Percentiles rank a stretch among this genome's conserved stretches.
Conservation (phyloP, 2,888 invertebrate species). For the Pecten maximus region DNA sequence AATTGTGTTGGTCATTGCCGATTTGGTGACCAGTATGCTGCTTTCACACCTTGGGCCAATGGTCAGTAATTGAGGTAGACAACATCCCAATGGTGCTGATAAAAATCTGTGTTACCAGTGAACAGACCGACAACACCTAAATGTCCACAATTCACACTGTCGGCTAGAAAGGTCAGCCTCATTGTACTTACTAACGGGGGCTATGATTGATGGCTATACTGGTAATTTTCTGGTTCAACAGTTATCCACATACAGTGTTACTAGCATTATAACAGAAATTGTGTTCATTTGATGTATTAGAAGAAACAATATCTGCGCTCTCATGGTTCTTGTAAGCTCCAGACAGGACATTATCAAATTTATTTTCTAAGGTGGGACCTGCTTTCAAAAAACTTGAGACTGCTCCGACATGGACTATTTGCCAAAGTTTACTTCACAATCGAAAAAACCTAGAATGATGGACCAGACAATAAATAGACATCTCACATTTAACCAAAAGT, state of each 20-base stretch:
- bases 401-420: not conserved
- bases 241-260: not conserved
- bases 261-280: not conserved
- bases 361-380: not conserved
- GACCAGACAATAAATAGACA: not conserved
- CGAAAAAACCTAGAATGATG: not conserved
- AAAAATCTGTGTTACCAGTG: slow-evolving; percentile 10
- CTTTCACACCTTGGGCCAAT: slow-evolving; percentile 2
- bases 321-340: not conserved
- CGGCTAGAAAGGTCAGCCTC: not conserved
- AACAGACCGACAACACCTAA: not conserved
- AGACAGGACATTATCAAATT: not conserved
- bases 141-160: not conserved
- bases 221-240: not conserved
- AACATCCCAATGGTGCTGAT: not conserved
- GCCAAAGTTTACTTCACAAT: not conserved
- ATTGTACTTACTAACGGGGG: not conserved
- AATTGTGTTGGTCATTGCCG: not conserved
- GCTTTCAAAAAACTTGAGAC: not conserved
- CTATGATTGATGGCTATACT: not conserved
- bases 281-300: not conserved
- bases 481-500: too few relatives aligned
- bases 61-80: slow-evolving; percentile 25
- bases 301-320: not conserved
- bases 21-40: not conserved